A percentile compares a stretch with the other conserved stretches of the same genome.
Evolutionary conservation across 2,888 invertebrate genomes (phyloP).

Genomic region (Epirrita christyi): DNA sequence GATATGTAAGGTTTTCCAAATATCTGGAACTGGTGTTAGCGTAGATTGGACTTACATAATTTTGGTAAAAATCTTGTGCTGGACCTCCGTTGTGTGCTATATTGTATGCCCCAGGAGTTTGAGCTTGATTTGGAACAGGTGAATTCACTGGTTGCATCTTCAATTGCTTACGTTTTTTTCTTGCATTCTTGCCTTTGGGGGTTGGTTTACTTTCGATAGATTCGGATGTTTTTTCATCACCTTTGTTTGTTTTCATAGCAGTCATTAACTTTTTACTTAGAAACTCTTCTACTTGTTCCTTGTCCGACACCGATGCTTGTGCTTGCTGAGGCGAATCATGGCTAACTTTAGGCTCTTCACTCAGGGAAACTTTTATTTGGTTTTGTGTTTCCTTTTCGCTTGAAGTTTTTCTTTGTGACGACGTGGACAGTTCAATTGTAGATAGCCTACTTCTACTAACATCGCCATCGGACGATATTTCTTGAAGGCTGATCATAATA

Average conservation of each 20-base stretch:
- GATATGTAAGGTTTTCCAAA: constrained; percentile 68
- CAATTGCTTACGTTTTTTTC: constrained; percentile 60
- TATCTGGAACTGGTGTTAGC: constrained; percentile 64
- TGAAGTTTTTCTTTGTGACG: constrained; percentile 49
- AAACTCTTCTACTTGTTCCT: constrained; percentile 14
- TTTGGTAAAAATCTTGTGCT: constrained; percentile 62
- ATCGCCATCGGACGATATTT: constrained; percentile 50
- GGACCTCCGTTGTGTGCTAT: constrained; percentile 42
- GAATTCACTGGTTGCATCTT: constrained; percentile 48
- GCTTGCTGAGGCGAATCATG: background rate
- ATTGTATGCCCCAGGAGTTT: constrained; percentile 20
- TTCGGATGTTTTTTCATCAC: constrained; percentile 34
- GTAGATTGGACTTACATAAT: constrained; percentile 62
- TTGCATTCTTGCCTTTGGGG: constrained; percentile 62
- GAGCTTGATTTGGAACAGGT: constrained; percentile 34
- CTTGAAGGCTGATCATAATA: constrained; percentile 57
- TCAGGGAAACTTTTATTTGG: constrained; percentile 11
- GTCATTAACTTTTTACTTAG: constrained; percentile 19
- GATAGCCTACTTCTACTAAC: constrained; percentile 49
- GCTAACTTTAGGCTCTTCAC: background rate
- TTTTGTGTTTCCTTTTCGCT: constrained; percentile 48
- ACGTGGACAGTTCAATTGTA: constrained; percentile 50
- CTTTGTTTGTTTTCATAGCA: constrained; percentile 42
- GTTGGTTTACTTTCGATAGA: constrained; percentile 36
- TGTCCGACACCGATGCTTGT: constrained; percentile 11